Conservation (phyloP, 2,888 invertebrate species). For the Phlogophora meticulosa region DNA sequence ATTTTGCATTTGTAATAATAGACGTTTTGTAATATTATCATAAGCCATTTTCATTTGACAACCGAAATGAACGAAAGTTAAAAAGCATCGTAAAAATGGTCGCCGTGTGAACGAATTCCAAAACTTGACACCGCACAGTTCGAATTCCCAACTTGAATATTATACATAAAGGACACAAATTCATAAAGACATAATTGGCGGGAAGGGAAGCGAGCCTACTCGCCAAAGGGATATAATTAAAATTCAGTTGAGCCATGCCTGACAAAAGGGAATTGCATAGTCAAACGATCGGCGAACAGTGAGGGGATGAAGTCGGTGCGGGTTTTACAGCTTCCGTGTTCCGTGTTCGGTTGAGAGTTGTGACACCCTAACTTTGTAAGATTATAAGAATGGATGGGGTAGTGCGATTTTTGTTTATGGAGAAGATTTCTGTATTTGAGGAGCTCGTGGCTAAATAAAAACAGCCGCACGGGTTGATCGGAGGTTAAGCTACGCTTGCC, state of each 20-base stretch:
- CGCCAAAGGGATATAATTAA: slow-evolving; percentile 61
- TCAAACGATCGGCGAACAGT: slow-evolving; percentile 36
- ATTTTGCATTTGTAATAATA: too few relatives aligned
- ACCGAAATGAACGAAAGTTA: too few relatives aligned
- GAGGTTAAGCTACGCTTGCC: too few relatives aligned
- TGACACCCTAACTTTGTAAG: not conserved
- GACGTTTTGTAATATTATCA: too few relatives aligned
- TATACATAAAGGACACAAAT: slow-evolving; percentile 51
- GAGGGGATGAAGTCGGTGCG: not conserved
- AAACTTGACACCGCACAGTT: slow-evolving; percentile 14
- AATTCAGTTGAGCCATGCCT: slow-evolving; percentile 56
- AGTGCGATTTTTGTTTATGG: not conserved
- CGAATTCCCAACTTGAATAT: slow-evolving; percentile 44
- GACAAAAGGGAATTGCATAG: slow-evolving; percentile 56
- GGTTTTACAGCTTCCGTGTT: slow-evolving; percentile 8
- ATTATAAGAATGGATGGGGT: not conserved
- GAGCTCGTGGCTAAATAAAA: too few relatives aligned
- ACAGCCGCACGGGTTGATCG: too few relatives aligned
- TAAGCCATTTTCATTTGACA: too few relatives aligned
- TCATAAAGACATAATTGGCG: slow-evolving; percentile 54
- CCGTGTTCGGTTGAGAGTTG: not conserved
- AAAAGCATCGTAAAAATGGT: too few relatives aligned
- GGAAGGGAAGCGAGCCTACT: slow-evolving; percentile 28
- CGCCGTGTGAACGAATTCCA: too few relatives aligned
- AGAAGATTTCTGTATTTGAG: not conserved